A percentile compares a stretch with the other conserved stretches of the same genome.
Evolutionary conservation across 2,113 vertebrate species (phyloP).

Genomic region (Notiomystis cincta): DNA sequence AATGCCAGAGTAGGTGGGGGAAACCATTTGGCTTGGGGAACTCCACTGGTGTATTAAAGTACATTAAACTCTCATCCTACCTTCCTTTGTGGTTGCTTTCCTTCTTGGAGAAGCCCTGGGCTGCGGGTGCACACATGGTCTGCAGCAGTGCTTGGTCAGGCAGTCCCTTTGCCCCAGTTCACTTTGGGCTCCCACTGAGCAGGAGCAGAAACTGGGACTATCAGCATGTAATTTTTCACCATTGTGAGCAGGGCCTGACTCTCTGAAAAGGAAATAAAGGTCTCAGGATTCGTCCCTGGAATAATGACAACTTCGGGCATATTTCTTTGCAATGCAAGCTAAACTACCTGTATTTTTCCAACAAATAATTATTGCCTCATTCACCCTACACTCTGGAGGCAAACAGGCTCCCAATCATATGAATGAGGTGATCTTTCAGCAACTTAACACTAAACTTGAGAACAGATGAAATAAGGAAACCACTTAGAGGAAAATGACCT

Average conservation of each 20-base stretch:
- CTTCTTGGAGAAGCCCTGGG: background rate
- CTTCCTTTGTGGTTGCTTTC: background rate
- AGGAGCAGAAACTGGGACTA: background rate
- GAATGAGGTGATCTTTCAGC: slow-evolving; percentile 75
- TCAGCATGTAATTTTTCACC: background rate
- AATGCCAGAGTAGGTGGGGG: accelerated
- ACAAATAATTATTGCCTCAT: slow-evolving; percentile 57
- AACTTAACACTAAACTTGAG: slow-evolving; percentile 72
- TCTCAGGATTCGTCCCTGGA: background rate
- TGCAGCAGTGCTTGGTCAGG: background rate
- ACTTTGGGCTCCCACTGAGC: background rate
- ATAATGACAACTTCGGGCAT: slow-evolving; percentile 38
- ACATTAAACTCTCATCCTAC: background rate
- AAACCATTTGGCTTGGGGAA: background rate
- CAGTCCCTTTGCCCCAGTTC: background rate
- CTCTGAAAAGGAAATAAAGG: slow-evolving; percentile 9
- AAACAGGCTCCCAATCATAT: slow-evolving; percentile 21
- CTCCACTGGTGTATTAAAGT: background rate
- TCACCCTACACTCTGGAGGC: slow-evolving; percentile 48
- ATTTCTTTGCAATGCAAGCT: slow-evolving; percentile 45
- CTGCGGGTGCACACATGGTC: accelerated
- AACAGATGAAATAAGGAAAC: slow-evolving; percentile 73
- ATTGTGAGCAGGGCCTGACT: background rate
- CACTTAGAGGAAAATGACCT: slow-evolving; percentile 73
- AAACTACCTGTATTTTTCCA: slow-evolving; percentile 55